Evolutionary conservation across 2,888 invertebrate genomes (phyloP).

Genomic region (Celastrina argiolus): DNA sequence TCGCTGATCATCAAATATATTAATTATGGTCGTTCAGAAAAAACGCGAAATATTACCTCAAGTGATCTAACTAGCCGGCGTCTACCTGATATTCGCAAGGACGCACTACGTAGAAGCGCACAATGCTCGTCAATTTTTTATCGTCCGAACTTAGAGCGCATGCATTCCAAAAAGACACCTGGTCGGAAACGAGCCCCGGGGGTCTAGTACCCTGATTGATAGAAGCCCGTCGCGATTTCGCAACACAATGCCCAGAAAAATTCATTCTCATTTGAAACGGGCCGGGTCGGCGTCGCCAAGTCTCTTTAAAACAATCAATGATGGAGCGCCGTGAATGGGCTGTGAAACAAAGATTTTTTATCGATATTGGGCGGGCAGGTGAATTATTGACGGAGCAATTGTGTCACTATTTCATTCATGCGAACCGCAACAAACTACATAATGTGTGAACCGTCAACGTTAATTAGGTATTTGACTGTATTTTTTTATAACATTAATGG

Average conservation of each 20-base stretch:
- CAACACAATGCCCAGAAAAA: slow-evolving; percentile 52
- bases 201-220: slow-evolving; percentile 68
- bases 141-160: slow-evolving; percentile 60
- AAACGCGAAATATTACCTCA: slow-evolving; percentile 18
- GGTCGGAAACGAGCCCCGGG: slow-evolving; percentile 76
- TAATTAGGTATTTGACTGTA: too few species aligned
- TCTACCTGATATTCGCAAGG: slow-evolving; percentile 59
- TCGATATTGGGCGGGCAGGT: slow-evolving; percentile 56
- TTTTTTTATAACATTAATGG: too few species aligned
- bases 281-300: slow-evolving; percentile 63
- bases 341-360: slow-evolving; percentile 64
- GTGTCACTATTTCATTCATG: slow-evolving; percentile 17
- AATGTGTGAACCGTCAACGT: too few species aligned
- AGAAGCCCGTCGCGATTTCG: slow-evolving; percentile 62
- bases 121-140: slow-evolving; percentile 65
- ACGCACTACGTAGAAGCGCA: slow-evolving; percentile 66
- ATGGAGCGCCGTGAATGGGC: slow-evolving; percentile 68
- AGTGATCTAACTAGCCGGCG: slow-evolving; percentile 30
- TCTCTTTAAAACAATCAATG: slow-evolving; percentile 77
- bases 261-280: slow-evolving; percentile 44
- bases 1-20: slow-evolving; percentile 14
- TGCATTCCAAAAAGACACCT: slow-evolving; percentile 76
- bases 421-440: neutral
- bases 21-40: neutral
- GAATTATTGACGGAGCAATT: slow-evolving; percentile 49